Evolutionary conservation across 2,888 invertebrate genomes (phyloP).

Genomic region (Meteorus cinctellus): DNA sequence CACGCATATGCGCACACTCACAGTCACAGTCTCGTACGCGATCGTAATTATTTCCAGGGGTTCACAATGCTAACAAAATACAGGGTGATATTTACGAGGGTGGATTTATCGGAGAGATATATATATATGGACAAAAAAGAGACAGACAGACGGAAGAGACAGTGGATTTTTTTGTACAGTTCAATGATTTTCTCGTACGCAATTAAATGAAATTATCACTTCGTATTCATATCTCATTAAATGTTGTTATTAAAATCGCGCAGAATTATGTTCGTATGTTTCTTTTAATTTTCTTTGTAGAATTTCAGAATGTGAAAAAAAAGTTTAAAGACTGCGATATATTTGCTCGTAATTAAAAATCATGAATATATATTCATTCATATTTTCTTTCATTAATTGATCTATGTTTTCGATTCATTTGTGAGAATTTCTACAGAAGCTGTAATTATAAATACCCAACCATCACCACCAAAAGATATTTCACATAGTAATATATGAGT

Average conservation of each 20-base stretch:
- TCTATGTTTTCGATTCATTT: slow-evolving; percentile 23
- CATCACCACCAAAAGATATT: slow-evolving; percentile 69
- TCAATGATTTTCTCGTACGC: not conserved
- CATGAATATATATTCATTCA: not conserved
- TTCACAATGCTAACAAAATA: slow-evolving; percentile 57
- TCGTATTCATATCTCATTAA: not conserved
- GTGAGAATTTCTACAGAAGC: slow-evolving; percentile 5
- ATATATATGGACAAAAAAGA: not conserved
- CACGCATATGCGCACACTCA: slow-evolving; percentile 52
- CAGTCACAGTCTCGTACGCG: slow-evolving; percentile 50
- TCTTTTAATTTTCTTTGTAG: not conserved
- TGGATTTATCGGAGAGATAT: slow-evolving; percentile 23
- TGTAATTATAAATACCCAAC: slow-evolving; percentile 65
- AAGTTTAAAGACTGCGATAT: slow-evolving; percentile 7
- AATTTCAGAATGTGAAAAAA: not conserved
- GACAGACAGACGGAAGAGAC: not conserved
- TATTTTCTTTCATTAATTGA: slow-evolving; percentile 2
- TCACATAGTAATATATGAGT: slow-evolving; percentile 27
- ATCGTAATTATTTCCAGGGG: slow-evolving; percentile 60
- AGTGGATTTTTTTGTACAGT: not conserved
- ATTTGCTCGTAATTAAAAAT: not conserved
- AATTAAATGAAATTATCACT: not conserved
- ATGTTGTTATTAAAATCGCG: not conserved
- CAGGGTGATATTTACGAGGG: slow-evolving; percentile 14
- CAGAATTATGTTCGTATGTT: not conserved